phyloP scores from a whole-genome alignment of 2,113 vertebrate species.

The Brienomyrus brachyistius region DNA sequence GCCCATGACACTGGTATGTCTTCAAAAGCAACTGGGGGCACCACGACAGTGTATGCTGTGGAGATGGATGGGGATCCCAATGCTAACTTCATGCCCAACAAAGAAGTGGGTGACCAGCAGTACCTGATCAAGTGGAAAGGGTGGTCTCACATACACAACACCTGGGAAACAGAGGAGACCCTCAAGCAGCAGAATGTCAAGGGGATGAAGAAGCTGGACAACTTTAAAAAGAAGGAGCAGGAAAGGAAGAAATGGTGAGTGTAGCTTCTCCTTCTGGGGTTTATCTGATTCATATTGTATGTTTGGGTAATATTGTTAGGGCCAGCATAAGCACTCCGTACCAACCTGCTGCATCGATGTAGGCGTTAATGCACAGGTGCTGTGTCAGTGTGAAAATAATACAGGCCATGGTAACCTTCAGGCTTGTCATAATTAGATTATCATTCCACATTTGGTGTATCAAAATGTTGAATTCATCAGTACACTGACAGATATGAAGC shows the following conservation, averaged over 20 bases:
- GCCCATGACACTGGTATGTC: neutral
- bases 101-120: conserved; percentile 78
- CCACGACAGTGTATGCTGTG: conserved; percentile 90
- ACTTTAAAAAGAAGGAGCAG: conserved; percentile 96
- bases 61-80: conserved; percentile 96
- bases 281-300: neutral
- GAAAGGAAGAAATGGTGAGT: conserved; percentile 86
- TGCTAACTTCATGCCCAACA: conserved; percentile 70
- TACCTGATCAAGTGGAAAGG: conserved; percentile 99
- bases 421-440: neutral
- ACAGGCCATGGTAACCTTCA: neutral
- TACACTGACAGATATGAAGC: neutral
- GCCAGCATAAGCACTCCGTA: neutral
- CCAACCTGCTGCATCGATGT: neutral
- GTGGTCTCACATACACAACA: conserved; percentile 98
- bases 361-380: neutral
- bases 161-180: conserved; percentile 96
- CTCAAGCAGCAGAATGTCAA: conserved; percentile 92
- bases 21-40: conserved; percentile 77
- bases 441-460: neutral
- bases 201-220: conserved; percentile 98
- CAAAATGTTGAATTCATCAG: neutral
- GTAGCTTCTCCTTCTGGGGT: neutral
- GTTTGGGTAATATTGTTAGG: neutral
- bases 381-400: neutral